Conservation (phyloP, 2,113 vertebrate species). For the Bolborhynchus lineola region DNA sequence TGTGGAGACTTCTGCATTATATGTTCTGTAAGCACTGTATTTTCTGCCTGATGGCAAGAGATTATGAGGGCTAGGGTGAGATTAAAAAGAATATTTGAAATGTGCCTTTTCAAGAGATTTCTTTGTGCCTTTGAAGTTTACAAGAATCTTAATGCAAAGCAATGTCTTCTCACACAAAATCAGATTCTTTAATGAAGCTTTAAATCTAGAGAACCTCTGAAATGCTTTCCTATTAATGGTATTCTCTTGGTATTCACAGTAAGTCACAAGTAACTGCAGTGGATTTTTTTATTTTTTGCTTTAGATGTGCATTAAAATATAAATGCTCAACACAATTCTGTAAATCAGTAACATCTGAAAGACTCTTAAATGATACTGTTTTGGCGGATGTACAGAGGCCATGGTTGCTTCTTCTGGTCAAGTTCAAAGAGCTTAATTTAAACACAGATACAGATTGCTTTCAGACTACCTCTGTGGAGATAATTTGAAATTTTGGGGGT, state of each 20-base stretch:
- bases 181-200: background rate
- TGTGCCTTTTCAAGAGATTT: conserved; percentile 4
- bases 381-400: background rate
- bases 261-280: background rate
- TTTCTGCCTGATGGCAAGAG: background rate
- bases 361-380: background rate
- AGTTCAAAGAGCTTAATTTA: background rate
- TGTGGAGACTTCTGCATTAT: background rate
- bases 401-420: background rate
- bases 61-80: background rate
- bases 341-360: background rate
- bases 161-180: background rate
- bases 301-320: background rate
- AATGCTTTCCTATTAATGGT: background rate
- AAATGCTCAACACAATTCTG: background rate
- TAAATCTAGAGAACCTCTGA: background rate
- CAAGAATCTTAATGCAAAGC: background rate
- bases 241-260: background rate
- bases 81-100: conserved; percentile 48
- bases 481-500: background rate
- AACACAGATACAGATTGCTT: background rate
- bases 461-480: background rate
- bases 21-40: background rate
- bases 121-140: conserved; percentile 29
- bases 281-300: background rate